These are phyloP conservation scores for Drosophila testacea DNA, from an alignment of 2,888 invertebrate species.

Conservation along the genomic window DNA sequence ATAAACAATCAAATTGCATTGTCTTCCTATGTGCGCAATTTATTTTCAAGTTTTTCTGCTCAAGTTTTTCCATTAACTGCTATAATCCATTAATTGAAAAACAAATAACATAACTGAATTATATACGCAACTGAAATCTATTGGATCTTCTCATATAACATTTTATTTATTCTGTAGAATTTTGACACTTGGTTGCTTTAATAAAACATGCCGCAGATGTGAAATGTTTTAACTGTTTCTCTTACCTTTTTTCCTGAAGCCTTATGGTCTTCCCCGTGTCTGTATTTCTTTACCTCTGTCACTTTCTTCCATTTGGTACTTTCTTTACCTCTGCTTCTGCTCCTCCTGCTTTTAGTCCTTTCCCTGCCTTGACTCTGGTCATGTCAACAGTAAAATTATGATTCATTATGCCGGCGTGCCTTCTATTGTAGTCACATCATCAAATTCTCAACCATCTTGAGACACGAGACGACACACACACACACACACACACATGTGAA, in stretches of 20 bases:
- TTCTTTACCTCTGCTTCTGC: background rate
- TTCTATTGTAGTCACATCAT: slow-evolving; percentile 63
- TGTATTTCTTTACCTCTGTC: too few species aligned
- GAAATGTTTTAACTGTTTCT: slow-evolving; percentile 23
- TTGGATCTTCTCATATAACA: background rate
- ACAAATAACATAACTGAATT: background rate
- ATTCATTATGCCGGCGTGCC: slow-evolving; percentile 61
- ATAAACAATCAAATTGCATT: background rate
- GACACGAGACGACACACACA: slow-evolving; percentile 22
- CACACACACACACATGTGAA: slow-evolving; percentile 16
- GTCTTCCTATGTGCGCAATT: background rate
- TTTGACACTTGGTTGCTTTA: slow-evolving; percentile 9
- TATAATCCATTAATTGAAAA: background rate
- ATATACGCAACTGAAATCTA: background rate
- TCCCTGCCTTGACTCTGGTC: slow-evolving; percentile 24
- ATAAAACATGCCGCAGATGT: slow-evolving; percentile 41
- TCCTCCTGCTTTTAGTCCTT: background rate
- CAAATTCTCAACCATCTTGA: slow-evolving; percentile 60
- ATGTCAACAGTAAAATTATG: slow-evolving; percentile 69
- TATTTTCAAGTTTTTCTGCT: background rate
- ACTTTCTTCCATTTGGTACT: background rate
- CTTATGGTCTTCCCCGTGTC: too few species aligned
- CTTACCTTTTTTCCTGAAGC: too few species aligned
- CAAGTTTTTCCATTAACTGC: background rate
- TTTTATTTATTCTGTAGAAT: background rate